Evolutionary conservation across 2,888 invertebrate species (phyloP), one percentile per base, ranked within the genome.

Genomic region (Apeira syringaria): DNA sequence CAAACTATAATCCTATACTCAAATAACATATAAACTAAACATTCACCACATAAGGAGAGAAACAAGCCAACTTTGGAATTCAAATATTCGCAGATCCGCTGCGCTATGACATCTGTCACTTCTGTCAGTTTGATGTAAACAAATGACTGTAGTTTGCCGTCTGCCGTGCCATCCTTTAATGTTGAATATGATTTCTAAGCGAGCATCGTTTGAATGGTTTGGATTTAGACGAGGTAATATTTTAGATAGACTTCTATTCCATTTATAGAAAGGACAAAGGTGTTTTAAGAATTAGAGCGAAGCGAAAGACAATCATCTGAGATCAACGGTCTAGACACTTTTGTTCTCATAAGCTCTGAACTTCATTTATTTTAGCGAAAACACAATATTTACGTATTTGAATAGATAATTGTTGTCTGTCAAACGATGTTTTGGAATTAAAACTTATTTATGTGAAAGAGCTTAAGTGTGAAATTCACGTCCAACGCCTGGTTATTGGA

Each of bases 81-180:
- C 45, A 46, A 46, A 46, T 53, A 45, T 42, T 38, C 39, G 26
- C 6, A 22, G 24, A 34, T 40, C 26, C 28, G 20, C 27, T 34
- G 22, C 32, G 44, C 41, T 44, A 51, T 51, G 47, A 44, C 47
- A 47, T 39, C 38, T 51, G 47, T 45, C 51, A 47, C 47, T 44
- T 39, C 38, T 51, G 47, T 45, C 51, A 47, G 42, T 36, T 32
- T 51, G 51, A 47, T 39, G 47, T 36, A 22, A 45, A 51, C 51
- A 51, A 47, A 51, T 45, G 51, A 42, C 39, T 22, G 20, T 42
- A 45, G 44, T 41, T 31, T 26, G 18, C 40, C 17, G 32, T 6
- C 20, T 10, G 27, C 13, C 25, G 27, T 25, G 24, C 8, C 27
- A 22, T 33, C 12, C 20, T 29, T 24, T 46, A 40, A 41, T 36